Evolutionary conservation across 2,888 invertebrate species (phyloP).

Genomic region (Platynereis dumerilii): DNA sequence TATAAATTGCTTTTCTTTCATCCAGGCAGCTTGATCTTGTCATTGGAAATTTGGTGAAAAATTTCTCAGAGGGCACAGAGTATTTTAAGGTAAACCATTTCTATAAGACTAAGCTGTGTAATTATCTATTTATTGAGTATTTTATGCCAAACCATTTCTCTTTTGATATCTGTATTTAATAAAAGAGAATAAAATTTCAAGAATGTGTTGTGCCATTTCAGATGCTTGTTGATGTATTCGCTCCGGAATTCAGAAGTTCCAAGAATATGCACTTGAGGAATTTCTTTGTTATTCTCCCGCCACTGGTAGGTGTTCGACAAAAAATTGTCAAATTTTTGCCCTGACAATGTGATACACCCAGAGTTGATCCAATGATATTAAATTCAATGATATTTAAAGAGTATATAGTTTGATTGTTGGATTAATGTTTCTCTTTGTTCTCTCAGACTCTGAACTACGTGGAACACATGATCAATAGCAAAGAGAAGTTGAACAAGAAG

Average conservation of each 20-base stretch:
- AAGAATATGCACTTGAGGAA: conserved; percentile 88
- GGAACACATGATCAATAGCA: conserved; percentile 88
- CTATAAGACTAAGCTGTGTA: no score
- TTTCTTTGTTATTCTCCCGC: conserved; percentile 92
- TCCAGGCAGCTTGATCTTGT: conserved; percentile 76
- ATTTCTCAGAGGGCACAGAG: conserved; percentile 87
- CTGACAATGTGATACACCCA: no score
- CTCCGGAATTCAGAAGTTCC: conserved; percentile 83
- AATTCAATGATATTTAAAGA: background rate
- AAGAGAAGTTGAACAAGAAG: conserved; percentile 91
- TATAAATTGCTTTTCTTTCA: no score
- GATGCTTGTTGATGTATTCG: conserved; percentile 90
- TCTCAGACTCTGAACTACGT: conserved; percentile 88
- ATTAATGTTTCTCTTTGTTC: background rate
- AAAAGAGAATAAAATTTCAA: no score
- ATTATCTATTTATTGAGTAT: no score
- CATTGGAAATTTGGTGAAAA: conserved; percentile 78
- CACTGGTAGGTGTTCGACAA: conserved; percentile 66
- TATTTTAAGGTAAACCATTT: conserved; percentile 73
- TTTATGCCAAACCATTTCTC: background rate
- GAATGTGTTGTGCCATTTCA: no score
- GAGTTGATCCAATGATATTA: no score
- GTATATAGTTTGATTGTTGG: background rate
- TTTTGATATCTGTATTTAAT: background rate
- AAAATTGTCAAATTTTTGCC: background rate